Evolutionary conservation across 1,140 invertebrate species (phyloP).

Genomic region (Drosophila teissieri): DNA sequence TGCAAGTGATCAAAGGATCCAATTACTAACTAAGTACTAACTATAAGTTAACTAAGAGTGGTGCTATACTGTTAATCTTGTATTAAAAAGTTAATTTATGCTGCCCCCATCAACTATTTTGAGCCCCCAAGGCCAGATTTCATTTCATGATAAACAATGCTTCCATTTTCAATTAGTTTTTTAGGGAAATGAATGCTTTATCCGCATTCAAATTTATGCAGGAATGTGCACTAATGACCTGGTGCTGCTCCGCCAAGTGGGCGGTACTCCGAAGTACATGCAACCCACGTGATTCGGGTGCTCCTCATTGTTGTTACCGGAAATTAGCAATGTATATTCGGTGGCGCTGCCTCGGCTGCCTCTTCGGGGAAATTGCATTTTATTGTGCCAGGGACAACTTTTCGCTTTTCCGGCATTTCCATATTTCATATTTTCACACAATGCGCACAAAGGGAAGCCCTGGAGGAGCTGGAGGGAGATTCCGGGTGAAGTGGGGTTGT

Average conservation of each 20-base stretch:
- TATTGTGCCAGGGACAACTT: slow-evolving; percentile 58
- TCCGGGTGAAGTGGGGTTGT: neutral
- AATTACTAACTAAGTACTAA: too few species aligned
- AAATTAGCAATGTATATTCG: slow-evolving; percentile 59
- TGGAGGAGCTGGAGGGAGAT: neutral
- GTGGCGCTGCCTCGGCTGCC: slow-evolving; percentile 15
- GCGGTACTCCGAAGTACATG: neutral
- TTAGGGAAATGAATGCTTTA: neutral
- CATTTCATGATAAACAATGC: neutral
- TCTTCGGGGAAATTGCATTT: slow-evolving; percentile 65
- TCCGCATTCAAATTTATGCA: slow-evolving; percentile 35
- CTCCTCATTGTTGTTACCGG: slow-evolving; percentile 53
- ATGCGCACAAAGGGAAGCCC: slow-evolving; percentile 48
- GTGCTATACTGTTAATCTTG: neutral
- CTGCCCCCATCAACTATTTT: neutral
- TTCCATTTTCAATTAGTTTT: slow-evolving; percentile 34
- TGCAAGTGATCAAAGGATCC: slow-evolving; percentile 19
- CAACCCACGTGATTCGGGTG: slow-evolving; percentile 6
- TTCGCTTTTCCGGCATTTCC: slow-evolving; percentile 61
- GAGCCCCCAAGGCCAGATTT: neutral
- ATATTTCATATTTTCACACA: slow-evolving; percentile 65
- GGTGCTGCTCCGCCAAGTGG: slow-evolving; percentile 1
- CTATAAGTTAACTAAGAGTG: too few species aligned
- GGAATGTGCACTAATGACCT: slow-evolving; percentile 34
- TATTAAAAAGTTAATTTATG: slow-evolving; percentile 2